Conservation (phyloP, 2,888 invertebrate genomes). For the Callinectes sapidus region DNA sequence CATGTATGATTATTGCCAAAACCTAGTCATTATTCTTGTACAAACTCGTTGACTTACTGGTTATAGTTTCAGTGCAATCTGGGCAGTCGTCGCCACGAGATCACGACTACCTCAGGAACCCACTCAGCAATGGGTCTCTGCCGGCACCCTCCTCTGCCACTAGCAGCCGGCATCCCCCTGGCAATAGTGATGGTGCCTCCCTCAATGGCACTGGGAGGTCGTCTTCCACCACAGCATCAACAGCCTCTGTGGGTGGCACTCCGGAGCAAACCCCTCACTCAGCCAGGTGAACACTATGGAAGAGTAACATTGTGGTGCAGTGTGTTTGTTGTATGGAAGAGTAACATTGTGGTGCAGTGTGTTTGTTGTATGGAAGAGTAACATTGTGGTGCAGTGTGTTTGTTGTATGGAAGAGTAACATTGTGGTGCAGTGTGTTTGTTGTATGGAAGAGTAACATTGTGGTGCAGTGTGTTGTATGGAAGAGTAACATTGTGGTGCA, state of each 20-base stretch:
- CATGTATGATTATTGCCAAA: too few relatives aligned
- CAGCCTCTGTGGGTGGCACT: conserved; percentile 52
- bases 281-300: conserved; percentile 43
- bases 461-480: background rate
- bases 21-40: background rate
- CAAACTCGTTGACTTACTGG: conserved; percentile 16
- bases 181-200: conserved; percentile 51
- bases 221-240: conserved; percentile 59
- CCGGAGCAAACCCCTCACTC: conserved; percentile 52
- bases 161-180: background rate
- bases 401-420: too few relatives aligned
- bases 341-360: background rate
- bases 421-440: background rate
- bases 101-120: conserved; percentile 62
- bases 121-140: conserved; percentile 64
- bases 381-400: background rate
- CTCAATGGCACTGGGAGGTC: conserved; percentile 64
- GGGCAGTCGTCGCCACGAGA: conserved; percentile 42
- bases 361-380: background rate
- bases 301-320: background rate
- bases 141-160: conserved; percentile 40
- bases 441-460: background rate
- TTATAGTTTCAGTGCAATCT: conserved; percentile 62
- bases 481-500: background rate
- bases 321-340: too few relatives aligned